Conservation (phyloP, 2,888 invertebrate species). For the Parnassius smintheus region DNA sequence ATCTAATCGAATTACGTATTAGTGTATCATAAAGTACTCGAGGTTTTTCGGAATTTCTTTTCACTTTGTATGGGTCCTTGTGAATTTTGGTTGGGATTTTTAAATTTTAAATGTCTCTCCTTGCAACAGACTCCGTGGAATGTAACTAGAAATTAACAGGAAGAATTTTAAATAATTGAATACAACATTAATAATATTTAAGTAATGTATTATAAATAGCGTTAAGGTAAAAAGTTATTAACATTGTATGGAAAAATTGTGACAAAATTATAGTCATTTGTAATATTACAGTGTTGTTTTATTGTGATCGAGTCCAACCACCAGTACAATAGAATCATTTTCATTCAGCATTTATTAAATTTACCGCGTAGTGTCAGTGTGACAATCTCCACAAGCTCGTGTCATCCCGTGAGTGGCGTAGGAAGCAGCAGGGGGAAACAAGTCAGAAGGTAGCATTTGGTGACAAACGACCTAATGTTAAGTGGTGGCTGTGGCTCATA, state of each 20-base stretch:
- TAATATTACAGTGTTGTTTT: conserved; percentile 78
- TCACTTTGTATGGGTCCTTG: conserved; percentile 64
- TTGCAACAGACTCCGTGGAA: conserved; percentile 68
- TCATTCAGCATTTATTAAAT: too few relatives aligned
- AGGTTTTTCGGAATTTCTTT: conserved; percentile 64
- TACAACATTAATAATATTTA: conserved; percentile 75
- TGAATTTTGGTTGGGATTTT: conserved; percentile 52
- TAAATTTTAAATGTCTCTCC: conserved; percentile 53
- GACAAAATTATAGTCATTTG: conserved; percentile 83
- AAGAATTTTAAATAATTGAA: conserved; percentile 77
- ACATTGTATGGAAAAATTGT: conserved; percentile 82
- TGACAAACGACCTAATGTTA: too few relatives aligned
- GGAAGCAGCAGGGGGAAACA: too few relatives aligned
- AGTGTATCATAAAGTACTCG: conserved; percentile 73
- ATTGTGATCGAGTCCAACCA: conserved; percentile 39
- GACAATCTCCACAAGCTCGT: too few relatives aligned
- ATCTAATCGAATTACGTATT: conserved; percentile 80
- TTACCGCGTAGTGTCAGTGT: too few relatives aligned
- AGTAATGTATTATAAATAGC: conserved; percentile 80
- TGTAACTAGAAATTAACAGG: conserved; percentile 76
- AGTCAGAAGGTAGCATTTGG: too few relatives aligned
- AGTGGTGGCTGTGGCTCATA: too few relatives aligned
- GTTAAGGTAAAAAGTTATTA: conserved; percentile 80
- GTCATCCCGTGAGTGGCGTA: too few relatives aligned
- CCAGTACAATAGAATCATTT: too few relatives aligned